phyloP scores from a whole-genome alignment of 2,797 vertebrate species.

The Danio tinwini region DNA sequence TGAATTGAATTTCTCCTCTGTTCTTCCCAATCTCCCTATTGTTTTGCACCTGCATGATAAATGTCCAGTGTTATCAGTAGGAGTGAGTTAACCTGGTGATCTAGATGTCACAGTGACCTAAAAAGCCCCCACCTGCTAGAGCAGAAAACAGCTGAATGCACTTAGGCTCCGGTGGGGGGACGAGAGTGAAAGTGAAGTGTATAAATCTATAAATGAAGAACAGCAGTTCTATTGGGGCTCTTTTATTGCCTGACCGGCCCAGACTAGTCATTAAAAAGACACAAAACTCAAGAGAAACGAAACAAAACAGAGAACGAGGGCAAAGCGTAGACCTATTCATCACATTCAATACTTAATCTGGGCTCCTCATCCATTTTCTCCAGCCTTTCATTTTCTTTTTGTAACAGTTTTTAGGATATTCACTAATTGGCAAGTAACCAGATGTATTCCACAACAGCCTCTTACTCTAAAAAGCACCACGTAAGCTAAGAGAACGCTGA shows the following conservation, averaged over 20 bases:
- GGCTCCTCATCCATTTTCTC: constrained; percentile 6
- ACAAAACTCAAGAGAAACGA: constrained; percentile 5
- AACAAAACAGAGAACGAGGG: constrained; percentile 12
- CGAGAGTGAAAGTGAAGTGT: constrained; percentile 8
- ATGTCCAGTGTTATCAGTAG: constrained; percentile 5
- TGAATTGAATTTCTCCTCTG: neutral
- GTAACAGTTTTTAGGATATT: constrained; percentile 27
- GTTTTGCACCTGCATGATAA: neutral
- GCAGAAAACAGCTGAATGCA: constrained; percentile 22
- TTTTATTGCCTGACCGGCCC: neutral
- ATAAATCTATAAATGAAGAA: constrained; percentile 32
- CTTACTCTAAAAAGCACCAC: neutral
- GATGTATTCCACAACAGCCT: constrained; percentile 18
- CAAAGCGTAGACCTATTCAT: constrained; percentile 20
- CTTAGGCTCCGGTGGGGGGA: neutral
- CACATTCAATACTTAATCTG: constrained; percentile 3
- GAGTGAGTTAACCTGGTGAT: neutral
- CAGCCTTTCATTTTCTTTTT: neutral
- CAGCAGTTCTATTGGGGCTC: constrained; percentile 13
- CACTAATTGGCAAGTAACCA: constrained; percentile 29
- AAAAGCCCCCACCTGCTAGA: constrained; percentile 34
- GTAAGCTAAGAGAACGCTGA: neutral
- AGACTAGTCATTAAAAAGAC: constrained; percentile 14
- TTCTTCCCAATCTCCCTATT: neutral
- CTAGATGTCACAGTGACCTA: constrained; percentile 36